A percentile compares a stretch with the other conserved stretches of the same genome.
phyloP scores from a whole-genome alignment of 2,797 vertebrate species.

The Aotus griseimembra region DNA sequence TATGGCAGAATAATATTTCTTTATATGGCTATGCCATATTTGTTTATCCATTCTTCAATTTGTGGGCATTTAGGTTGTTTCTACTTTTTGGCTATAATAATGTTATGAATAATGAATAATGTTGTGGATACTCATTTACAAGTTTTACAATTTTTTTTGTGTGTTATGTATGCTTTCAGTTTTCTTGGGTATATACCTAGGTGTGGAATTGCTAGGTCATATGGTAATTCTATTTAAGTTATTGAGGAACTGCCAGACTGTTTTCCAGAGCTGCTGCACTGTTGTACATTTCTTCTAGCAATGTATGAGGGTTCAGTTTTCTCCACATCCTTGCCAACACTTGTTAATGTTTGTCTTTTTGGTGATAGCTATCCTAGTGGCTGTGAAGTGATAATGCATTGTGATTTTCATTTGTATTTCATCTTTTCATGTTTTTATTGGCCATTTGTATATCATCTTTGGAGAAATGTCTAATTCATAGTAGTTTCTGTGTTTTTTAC shows the following conservation, averaged over 20 bases:
- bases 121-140: not conserved
- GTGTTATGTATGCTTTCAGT: not conserved
- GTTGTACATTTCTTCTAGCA: not conserved
- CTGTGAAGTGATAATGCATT: not conserved
- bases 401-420: slow-evolving; percentile 35
- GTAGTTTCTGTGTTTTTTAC: slow-evolving; percentile 17
- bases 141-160: not conserved
- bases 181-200: not conserved
- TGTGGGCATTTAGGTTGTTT: not conserved
- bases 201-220: not conserved
- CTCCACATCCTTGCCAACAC: not conserved
- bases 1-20: slow-evolving; percentile 29
- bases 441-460: slow-evolving; percentile 20
- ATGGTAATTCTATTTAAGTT: not conserved
- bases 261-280: not conserved
- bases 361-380: not conserved
- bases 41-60: not conserved
- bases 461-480: slow-evolving; percentile 28
- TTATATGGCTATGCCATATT: not conserved
- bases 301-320: not conserved
- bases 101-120: not conserved
- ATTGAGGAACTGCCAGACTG: not conserved
- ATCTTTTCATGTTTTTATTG: slow-evolving; percentile 11
- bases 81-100: not conserved
- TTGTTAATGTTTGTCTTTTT: not conserved